Base-by-base conservation (phyloP, 2,113 vertebrate genomes). In the Myocastor coypus region DNA sequence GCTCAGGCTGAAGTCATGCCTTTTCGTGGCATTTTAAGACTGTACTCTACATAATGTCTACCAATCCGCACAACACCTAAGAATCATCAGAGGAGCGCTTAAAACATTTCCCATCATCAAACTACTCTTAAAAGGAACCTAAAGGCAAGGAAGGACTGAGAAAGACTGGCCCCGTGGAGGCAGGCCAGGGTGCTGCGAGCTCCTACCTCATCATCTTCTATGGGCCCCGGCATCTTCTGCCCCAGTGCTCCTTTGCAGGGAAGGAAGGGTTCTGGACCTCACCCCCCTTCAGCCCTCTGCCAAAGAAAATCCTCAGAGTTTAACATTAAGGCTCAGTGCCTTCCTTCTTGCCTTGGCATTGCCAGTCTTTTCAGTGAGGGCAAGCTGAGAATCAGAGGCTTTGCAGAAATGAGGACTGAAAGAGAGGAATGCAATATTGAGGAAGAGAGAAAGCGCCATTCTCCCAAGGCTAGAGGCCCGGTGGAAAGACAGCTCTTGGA, bases 221-320 rank as follows among this genome's bases (percentile, higher is more conserved):
- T 0, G 37, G 32, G 8, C 9, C 9, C 1, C 28, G 0, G 30
- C 40, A 22, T n/a, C 26, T 34, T 7, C 82, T 42, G 22, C 20
- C 50, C 26, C 14, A 59, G 0, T n/a, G 80, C 7, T 46, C 50
- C 22, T 57, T 69, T 81, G 22, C 50, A 80, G 68, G n/a, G 24
- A 73, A 57, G n/a, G 24, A 73, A 57, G 30, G 19, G 20, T 34
- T 87, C 73, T 73, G 30, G 6, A 46, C 12, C 14, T 32, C 13
- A 42, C 10, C 42, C 52, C 8, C 11, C 26, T 32, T 30, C 9
- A 22, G 17, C 9, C 52, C 8, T 80, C 32, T 34, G 63, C 88
- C 52, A 3, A 59, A 82, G 61, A 82, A 57, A 81, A 63, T 40
- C 64, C 40, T 22, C 9, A n/a, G 57, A 57, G 88, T 50, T 71